Evolutionary conservation across 1,140 invertebrate species (phyloP).

Genomic region (Augochlora pura): DNA sequence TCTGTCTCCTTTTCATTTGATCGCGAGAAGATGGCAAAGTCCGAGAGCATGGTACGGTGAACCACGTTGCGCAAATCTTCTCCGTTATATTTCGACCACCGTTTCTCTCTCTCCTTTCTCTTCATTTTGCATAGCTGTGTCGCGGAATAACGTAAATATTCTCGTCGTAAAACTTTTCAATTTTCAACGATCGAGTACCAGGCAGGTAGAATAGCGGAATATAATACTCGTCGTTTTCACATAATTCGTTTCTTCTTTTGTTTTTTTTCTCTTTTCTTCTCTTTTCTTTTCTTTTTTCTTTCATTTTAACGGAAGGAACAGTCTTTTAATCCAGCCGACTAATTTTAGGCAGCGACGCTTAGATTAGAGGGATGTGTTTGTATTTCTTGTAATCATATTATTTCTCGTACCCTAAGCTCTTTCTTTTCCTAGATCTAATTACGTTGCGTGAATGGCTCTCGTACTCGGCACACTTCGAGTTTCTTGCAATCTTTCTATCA

Average conservation of each 20-base stretch:
- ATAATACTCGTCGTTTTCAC: constrained; percentile 18
- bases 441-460: constrained; percentile 64
- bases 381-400: constrained; percentile 76
- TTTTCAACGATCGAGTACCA: constrained; percentile 26
- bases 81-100: constrained; percentile 20
- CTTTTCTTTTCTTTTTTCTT: constrained; percentile 24
- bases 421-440: constrained; percentile 73
- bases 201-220: constrained; percentile 16
- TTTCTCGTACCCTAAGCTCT: constrained; percentile 72
- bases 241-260: constrained; percentile 18
- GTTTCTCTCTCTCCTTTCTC: neutral
- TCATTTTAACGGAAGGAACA: constrained; percentile 7
- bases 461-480: constrained; percentile 63
- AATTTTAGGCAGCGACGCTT: constrained; percentile 70
- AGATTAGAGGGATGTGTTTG: constrained; percentile 75
- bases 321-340: constrained; percentile 61
- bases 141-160: constrained; percentile 37
- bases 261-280: constrained; percentile 21
- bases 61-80: constrained; percentile 30
- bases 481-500: constrained; percentile 77
- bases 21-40: constrained; percentile 47
- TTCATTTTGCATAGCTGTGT: constrained; percentile 27
- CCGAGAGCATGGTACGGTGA: constrained; percentile 18
- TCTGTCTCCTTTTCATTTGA: constrained; percentile 25
- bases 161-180: constrained; percentile 44